phyloP scores from a whole-genome alignment of 23 tunicate genomes.

The Halocynthia aurantium region DNA sequence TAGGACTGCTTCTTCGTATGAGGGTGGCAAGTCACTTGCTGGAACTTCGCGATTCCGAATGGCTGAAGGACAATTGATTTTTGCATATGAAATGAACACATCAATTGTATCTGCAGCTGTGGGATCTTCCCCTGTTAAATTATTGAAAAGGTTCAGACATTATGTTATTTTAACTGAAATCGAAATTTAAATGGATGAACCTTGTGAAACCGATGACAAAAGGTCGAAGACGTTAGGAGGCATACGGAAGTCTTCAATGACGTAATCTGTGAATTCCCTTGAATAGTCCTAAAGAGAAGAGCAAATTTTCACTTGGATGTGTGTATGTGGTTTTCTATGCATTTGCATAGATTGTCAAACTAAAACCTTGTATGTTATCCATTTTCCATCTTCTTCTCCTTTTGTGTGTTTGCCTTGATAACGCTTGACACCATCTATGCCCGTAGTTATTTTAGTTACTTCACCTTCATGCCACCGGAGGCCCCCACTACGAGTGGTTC shows the following conservation, averaged over 20 bases:
- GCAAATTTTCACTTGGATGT: background rate
- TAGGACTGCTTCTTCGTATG: slow-evolving; percentile 71
- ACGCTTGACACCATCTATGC: slow-evolving; percentile 32
- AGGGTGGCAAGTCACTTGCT: slow-evolving; percentile 50
- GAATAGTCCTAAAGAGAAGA: slow-evolving; percentile 53
- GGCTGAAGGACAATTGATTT: slow-evolving; percentile 81
- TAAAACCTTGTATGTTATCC: slow-evolving; percentile 68
- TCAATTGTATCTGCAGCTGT: slow-evolving; percentile 29
- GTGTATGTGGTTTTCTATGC: background rate
- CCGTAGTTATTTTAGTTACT: slow-evolving; percentile 37
- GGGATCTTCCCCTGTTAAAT: background rate
- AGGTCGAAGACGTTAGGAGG: slow-evolving; percentile 96
- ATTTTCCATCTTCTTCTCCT: slow-evolving; percentile 81
- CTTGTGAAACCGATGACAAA: slow-evolving; percentile 20
- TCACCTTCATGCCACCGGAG: slow-evolving; percentile 89
- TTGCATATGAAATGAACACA: slow-evolving; percentile 81
- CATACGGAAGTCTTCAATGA: slow-evolving; percentile 73
- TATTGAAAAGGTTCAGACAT: background rate
- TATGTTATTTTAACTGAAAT: background rate
- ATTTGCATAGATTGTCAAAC: background rate
- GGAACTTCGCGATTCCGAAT: slow-evolving; percentile 20
- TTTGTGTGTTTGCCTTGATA: slow-evolving; percentile 81
- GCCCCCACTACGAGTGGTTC: slow-evolving; percentile 69
- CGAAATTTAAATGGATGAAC: background rate
- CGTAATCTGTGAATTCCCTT: slow-evolving; percentile 39